phyloP scores from a whole-genome alignment of 2,888 invertebrate species.

The Drosophila kuntzei region DNA sequence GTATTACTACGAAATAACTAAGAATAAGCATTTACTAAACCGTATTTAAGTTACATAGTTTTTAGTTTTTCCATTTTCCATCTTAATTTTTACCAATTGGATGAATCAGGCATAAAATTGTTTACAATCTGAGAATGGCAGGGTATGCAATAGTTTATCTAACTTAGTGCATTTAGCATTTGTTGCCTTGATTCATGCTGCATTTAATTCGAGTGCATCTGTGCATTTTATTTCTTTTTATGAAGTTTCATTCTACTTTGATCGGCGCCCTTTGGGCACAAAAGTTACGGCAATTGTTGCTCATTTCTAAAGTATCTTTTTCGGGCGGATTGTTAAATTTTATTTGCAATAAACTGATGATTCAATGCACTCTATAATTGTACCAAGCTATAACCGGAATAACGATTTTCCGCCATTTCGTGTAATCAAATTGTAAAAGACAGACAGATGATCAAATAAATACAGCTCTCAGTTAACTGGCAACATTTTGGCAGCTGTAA shows the following conservation, averaged over 20 bases:
- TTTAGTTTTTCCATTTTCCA: too few species aligned
- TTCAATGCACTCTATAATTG: constrained; percentile 22
- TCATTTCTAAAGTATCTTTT: constrained; percentile 11
- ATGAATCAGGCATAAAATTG: neutral
- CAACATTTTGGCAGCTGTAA: constrained; percentile 23
- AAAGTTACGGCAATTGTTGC: constrained; percentile 2
- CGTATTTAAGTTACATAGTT: too few species aligned
- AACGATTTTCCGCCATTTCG: constrained; percentile 12
- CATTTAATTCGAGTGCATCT: constrained; percentile 45
- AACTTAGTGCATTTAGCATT: constrained; percentile 1
- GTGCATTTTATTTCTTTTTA: constrained; percentile 17
- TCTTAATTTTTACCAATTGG: too few species aligned
- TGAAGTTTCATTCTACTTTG: constrained; percentile 2
- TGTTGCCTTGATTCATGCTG: constrained; percentile 35
- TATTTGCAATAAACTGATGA: constrained; percentile 36
- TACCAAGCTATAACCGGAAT: constrained; percentile 3
- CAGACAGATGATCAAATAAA: constrained; percentile 38
- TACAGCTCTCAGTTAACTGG: constrained; percentile 33
- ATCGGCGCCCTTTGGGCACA: neutral
- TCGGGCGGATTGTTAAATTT: constrained; percentile 31
- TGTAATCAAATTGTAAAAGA: constrained; percentile 41
- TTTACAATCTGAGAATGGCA: neutral
- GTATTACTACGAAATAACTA: neutral
- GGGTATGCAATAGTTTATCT: neutral
- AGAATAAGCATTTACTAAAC: neutral